Evolutionary conservation across 1,140 invertebrate species (phyloP).

Genomic region (Drosophila aff.): DNA sequence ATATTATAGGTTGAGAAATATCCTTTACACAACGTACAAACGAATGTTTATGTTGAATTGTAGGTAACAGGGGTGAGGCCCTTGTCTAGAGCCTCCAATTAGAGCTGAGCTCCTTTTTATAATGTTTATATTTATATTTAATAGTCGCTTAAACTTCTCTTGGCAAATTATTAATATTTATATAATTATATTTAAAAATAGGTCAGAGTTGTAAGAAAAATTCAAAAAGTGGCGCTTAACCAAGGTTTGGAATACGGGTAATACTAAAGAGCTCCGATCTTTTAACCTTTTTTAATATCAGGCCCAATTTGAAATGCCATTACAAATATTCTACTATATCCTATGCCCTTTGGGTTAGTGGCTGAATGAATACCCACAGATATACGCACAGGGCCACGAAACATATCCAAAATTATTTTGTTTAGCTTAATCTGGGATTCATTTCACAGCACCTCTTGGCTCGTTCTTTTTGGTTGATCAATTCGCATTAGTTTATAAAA

Average conservation of each 20-base stretch:
- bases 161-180: not conserved
- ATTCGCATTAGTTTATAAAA: constrained; percentile 62
- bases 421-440: constrained; percentile 40
- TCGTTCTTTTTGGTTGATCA: constrained; percentile 39
- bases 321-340: not conserved
- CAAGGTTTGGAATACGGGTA: too few relatives aligned
- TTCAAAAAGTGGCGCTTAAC: too few relatives aligned
- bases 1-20: not conserved
- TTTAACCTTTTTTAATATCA: not conserved
- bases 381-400: constrained; percentile 45
- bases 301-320: constrained; percentile 8
- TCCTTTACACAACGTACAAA: not conserved
- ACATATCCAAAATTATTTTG: constrained; percentile 39
- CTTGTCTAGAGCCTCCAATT: too few relatives aligned
- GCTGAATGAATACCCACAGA: constrained; percentile 19
- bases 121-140: too few relatives aligned
- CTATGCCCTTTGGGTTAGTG: constrained; percentile 11
- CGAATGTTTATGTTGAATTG: not conserved
- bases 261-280: not conserved
- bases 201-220: too few relatives aligned
- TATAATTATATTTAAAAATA: not conserved
- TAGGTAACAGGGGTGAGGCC: too few relatives aligned
- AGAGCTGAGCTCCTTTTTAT: too few relatives aligned
- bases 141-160: not conserved
- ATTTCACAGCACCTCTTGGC: constrained; percentile 42